Base-by-base conservation (phyloP, 2,888 invertebrate genomes). In the Drosophila infuscata region DNA sequence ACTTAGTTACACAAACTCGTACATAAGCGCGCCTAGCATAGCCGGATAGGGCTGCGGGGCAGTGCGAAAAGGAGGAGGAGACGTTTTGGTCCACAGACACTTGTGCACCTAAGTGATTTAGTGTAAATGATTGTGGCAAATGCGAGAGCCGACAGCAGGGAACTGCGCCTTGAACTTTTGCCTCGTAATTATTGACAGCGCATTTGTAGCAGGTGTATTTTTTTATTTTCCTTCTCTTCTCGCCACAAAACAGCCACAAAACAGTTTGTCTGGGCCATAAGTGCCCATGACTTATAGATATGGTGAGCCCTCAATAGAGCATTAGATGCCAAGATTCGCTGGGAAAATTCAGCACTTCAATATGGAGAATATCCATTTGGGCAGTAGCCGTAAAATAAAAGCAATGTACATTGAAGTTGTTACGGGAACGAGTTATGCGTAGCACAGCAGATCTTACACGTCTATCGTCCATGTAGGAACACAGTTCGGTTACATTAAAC, bases 71-170 rank as follows among this genome's bases (percentile, higher is more conserved):
- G 25, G 36, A 32, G 12, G 41, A 3, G 15, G n/a, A 30, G 57
- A 38, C 57, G 29, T 56, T 56, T 36, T 57, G 74, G 60, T 74
- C 49, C 76, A 30, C 73, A 63, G 77, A 77, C 90, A 85, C 85
- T 88, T 85, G 90, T 88, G 76, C 87, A 87, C 84, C 81, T 90
- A 90, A 87, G 90, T 87, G 87, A 87, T 90, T 87, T 87, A 87
- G 87, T 87, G 87, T 87, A 87, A 87, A 87, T 90, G 90, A 89
- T 87, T 87, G 90, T 79, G 90, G 89, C 90, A 83, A 82, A 77
- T 78, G 70, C 70, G 70, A 67, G 57, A 63, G 65, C 52, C 62
- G 66, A 56, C 56, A 62, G 29, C 36, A 46, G 48, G 62, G 36
- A 38, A 12, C 63, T 59, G 74, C 56, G 61, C 33, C 63, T 41